These are phyloP conservation scores for Egretta garzetta DNA, from an alignment of 2,113 vertebrate genomes.

Conservation along the genomic window DNA sequence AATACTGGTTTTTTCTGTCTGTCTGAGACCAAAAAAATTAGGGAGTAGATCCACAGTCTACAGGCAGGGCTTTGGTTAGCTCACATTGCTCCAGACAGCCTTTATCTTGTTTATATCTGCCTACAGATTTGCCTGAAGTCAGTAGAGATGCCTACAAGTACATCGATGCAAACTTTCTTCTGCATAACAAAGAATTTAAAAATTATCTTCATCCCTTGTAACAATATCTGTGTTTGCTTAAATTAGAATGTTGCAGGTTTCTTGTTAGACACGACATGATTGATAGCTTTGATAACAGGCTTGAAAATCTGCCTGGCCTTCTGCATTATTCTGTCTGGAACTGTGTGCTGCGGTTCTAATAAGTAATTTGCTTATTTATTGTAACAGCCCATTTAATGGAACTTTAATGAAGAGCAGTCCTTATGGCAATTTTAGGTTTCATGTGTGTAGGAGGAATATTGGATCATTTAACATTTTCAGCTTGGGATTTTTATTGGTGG, in stretches of 20 bases:
- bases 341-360: neutral
- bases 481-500: neutral
- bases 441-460: constrained; percentile 5
- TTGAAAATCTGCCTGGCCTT: neutral
- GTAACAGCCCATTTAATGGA: constrained; percentile 8
- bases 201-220: neutral
- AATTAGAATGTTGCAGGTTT: neutral
- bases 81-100: neutral
- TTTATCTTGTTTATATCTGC: neutral
- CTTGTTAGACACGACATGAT: neutral
- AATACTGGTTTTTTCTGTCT: neutral
- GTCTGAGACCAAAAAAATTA: neutral
- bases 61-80: neutral
- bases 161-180: neutral
- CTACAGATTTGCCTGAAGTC: neutral
- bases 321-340: neutral
- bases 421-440: neutral
- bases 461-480: neutral
- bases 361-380: constrained; percentile 41
- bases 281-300: neutral
- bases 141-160: neutral
- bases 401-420: neutral
- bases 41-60: neutral
- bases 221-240: neutral
- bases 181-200: neutral